Percentiles rank a stretch among this genome's conserved stretches.
These are phyloP conservation scores for Hydrochoerus hydrochaeris DNA, from an alignment of 2,113 vertebrate species.

Conservation along the genomic window DNA sequence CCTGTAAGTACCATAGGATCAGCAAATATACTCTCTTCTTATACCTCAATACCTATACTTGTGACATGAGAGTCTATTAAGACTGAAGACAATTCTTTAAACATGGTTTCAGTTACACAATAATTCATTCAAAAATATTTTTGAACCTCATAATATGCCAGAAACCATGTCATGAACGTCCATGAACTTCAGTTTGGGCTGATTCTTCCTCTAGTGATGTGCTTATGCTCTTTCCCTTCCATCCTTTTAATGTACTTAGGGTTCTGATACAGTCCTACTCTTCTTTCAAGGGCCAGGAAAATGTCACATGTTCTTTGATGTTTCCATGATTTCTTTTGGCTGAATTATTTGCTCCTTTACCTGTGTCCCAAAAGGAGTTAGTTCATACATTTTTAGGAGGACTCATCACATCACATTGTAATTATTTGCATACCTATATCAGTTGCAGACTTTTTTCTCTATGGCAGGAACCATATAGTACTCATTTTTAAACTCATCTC, in stretches of 20 bases:
- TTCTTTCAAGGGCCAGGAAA: conserved; percentile 54
- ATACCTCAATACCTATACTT: not conserved
- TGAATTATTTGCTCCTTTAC: conserved; percentile 77
- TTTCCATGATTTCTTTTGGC: conserved; percentile 56
- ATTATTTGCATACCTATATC: conserved; percentile 69
- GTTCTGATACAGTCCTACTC: not conserved
- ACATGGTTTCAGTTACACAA: not conserved
- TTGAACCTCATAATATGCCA: not conserved
- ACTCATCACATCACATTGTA: conserved; percentile 54
- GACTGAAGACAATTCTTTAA: not conserved
- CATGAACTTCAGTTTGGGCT: not conserved
- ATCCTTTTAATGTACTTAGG: not conserved
- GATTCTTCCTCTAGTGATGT: not conserved
- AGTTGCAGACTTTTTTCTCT: conserved; percentile 47
- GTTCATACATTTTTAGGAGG: conserved; percentile 72
- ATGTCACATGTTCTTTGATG: conserved; percentile 74
- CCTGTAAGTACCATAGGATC: not conserved
- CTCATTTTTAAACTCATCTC: conserved; percentile 8
- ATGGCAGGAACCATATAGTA: not conserved
- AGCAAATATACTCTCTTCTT: not conserved
- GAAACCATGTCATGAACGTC: not conserved
- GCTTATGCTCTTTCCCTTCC: not conserved
- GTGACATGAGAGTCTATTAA: not conserved
- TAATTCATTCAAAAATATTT: not conserved
- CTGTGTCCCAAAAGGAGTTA: conserved; percentile 60